Evolutionary conservation across 2,797 vertebrate species (phyloP).

Genomic region (Pachyuromys duprasi): DNA sequence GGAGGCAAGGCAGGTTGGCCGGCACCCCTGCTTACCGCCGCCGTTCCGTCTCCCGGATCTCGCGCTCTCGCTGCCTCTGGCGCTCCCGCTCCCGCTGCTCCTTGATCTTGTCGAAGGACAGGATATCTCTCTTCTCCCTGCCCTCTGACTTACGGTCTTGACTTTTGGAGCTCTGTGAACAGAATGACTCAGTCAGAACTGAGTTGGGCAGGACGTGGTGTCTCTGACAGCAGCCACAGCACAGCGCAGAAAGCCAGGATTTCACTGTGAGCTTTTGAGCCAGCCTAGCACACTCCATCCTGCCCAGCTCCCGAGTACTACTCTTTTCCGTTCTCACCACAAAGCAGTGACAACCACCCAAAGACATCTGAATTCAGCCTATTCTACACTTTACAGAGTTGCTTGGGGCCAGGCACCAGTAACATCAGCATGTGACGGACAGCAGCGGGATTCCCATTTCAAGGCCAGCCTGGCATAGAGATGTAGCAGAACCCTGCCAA

Average conservation of each 20-base stretch:
- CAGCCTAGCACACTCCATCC: background rate
- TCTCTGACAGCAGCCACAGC: background rate
- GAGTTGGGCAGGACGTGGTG: background rate
- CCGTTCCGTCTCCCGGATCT: conserved; percentile 95
- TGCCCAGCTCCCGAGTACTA: background rate
- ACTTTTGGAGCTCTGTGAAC: conserved; percentile 93
- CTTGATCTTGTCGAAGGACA: conserved; percentile 99
- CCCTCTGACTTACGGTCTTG: conserved; percentile 94
- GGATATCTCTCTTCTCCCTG: conserved; percentile 96
- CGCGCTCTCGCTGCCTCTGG: conserved; percentile 95
- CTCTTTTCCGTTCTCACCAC: background rate
- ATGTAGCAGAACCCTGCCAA: background rate
- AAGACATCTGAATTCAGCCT: background rate
- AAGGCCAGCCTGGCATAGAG: background rate
- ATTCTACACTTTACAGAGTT: background rate
- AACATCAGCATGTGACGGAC: background rate
- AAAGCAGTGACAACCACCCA: background rate
- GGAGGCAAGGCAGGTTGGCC: background rate
- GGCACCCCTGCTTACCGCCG: conserved; percentile 86
- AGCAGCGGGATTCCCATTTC: background rate
- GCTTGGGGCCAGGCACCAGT: too few species aligned
- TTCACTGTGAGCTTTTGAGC: background rate
- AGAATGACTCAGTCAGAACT: background rate
- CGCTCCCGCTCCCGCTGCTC: conserved; percentile 96
- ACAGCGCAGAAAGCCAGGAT: background rate